phyloP scores from a whole-genome alignment of 2,888 invertebrate species.

The Troides aeacus region DNA sequence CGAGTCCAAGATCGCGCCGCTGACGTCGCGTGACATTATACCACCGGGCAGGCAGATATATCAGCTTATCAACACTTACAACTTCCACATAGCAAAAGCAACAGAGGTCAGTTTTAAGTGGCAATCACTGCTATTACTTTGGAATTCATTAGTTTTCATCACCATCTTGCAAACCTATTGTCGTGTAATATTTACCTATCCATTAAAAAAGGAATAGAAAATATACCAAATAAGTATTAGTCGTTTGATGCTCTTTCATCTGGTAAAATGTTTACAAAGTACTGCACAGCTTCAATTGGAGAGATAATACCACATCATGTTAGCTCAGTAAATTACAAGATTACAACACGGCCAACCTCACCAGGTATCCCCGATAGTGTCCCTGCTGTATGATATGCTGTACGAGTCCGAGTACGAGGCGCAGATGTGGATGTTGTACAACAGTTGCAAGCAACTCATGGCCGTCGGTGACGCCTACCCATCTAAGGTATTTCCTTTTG shows the following conservation, averaged over 20 bases:
- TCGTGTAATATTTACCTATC: too few relatives aligned
- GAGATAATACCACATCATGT: too few relatives aligned
- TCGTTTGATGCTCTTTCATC: too few relatives aligned
- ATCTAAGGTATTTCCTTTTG: slow-evolving; percentile 79
- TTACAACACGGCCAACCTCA: too few relatives aligned
- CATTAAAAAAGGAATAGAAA: too few relatives aligned
- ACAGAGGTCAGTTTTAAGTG: slow-evolving; percentile 82
- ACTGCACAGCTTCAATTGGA: too few relatives aligned
- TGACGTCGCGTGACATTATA: slow-evolving; percentile 90
- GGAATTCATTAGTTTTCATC: too few relatives aligned
- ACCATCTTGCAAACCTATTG: too few relatives aligned
- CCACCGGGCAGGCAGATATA: slow-evolving; percentile 94
- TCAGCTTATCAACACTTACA: slow-evolving; percentile 92
- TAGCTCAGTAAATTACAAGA: too few relatives aligned
- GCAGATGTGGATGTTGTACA: slow-evolving; percentile 98
- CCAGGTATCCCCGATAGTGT: slow-evolving; percentile 84
- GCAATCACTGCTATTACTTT: too few relatives aligned
- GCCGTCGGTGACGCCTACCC: slow-evolving; percentile 95
- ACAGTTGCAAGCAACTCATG: slow-evolving; percentile 92
- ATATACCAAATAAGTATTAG: too few relatives aligned
- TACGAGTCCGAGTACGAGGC: slow-evolving; percentile 98
- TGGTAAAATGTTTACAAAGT: too few relatives aligned
- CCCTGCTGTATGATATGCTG: slow-evolving; percentile 90
- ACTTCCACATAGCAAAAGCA: slow-evolving; percentile 88
- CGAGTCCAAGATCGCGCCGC: slow-evolving; percentile 88